Evolutionary conservation across 2,888 invertebrate species (phyloP).

Genomic region (Torymus texanus): DNA sequence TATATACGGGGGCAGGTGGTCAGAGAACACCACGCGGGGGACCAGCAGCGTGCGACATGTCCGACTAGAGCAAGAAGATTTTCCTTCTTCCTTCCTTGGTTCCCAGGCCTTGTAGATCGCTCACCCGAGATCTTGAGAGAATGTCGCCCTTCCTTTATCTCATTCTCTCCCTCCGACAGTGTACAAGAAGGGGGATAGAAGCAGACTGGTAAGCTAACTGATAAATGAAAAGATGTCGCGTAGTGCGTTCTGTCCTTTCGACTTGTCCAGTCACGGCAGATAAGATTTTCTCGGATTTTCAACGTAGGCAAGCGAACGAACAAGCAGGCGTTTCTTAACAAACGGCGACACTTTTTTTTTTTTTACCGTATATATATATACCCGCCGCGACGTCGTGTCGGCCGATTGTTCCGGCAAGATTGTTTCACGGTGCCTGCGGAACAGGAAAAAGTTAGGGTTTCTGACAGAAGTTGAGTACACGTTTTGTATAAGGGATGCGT

Average conservation of each 20-base stretch:
- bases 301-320: too few relatives aligned
- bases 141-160: too few relatives aligned
- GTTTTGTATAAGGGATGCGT: neutral
- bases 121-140: too few relatives aligned
- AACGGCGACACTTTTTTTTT: constrained; percentile 32
- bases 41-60: too few relatives aligned
- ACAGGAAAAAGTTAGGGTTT: neutral
- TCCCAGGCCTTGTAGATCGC: too few relatives aligned
- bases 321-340: constrained; percentile 2
- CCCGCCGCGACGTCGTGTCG: neutral
- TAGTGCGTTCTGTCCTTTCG: neutral
- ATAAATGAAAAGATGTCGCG: constrained; percentile 45
- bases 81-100: too few relatives aligned
- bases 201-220: constrained; percentile 2
- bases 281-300: constrained; percentile 28
- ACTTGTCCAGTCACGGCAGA: constrained; percentile 25
- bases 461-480: neutral
- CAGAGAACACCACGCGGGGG: too few relatives aligned
- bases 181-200: neutral
- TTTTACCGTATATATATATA: neutral
- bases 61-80: too few relatives aligned
- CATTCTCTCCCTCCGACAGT: too few relatives aligned
- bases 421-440: neutral
- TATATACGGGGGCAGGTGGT: too few relatives aligned
- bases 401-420: constrained; percentile 26